Percentiles rank a stretch among this genome's conserved stretches.
These are phyloP conservation scores for Asobara japonica DNA, from an alignment of 1,140 invertebrate species.

Conservation along the genomic window DNA sequence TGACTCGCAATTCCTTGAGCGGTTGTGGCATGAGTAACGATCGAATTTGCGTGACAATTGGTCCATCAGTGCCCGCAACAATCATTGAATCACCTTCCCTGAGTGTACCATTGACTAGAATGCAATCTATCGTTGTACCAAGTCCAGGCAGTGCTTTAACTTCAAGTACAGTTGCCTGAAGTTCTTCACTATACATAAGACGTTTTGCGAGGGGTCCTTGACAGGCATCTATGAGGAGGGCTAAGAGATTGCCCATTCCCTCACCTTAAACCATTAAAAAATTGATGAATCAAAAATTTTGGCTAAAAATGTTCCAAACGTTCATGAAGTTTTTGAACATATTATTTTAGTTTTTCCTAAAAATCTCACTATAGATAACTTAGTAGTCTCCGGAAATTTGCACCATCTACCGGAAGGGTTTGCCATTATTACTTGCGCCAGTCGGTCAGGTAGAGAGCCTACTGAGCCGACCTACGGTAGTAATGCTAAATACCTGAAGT, in stretches of 20 bases:
- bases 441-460: too few relatives aligned
- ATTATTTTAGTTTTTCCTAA: too few relatives aligned
- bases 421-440: too few relatives aligned
- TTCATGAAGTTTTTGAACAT: too few relatives aligned
- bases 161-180: constrained; percentile 98
- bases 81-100: constrained; percentile 94
- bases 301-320: not conserved
- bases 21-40: constrained; percentile 98
- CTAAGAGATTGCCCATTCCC: constrained; percentile 98
- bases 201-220: constrained; percentile 91
- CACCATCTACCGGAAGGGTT: too few relatives aligned
- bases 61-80: constrained; percentile 96
- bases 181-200: constrained; percentile 91
- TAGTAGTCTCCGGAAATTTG: too few relatives aligned
- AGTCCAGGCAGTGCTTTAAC: constrained; percentile 97
- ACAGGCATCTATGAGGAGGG: constrained; percentile 91
- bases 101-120: constrained; percentile 95
- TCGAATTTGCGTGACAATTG: constrained; percentile 96
- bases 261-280: constrained; percentile 74
- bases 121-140: constrained; percentile 98
- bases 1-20: constrained; percentile 96
- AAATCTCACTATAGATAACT: too few relatives aligned
- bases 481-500: too few relatives aligned
- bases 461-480: too few relatives aligned
- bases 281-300: not conserved